phyloP scores from a whole-genome alignment of 2,888 invertebrate species.

The Cryptocheilus praepositus region DNA sequence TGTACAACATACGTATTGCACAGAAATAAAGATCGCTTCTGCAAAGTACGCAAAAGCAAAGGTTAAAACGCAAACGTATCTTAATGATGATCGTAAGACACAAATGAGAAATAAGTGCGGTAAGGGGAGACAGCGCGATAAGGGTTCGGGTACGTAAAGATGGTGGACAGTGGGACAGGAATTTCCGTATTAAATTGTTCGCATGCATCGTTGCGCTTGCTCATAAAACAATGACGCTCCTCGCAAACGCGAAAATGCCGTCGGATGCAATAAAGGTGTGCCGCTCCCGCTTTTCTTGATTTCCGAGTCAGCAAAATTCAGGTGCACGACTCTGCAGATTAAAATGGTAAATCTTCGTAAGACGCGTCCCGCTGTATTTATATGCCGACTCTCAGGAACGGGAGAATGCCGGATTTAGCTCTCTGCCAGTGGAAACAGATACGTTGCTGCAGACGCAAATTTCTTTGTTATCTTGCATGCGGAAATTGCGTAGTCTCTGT shows the following conservation, averaged over 20 bases:
- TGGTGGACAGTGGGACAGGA: background rate
- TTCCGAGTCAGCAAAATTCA: conserved; percentile 19
- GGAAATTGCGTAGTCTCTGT: too few relatives aligned
- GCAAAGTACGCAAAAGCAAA: too few relatives aligned
- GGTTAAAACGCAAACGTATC: too few relatives aligned
- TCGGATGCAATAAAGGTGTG: conserved; percentile 21
- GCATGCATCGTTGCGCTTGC: conserved; percentile 7
- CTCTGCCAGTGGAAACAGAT: too few relatives aligned
- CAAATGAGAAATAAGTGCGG: background rate
- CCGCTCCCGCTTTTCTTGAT: conserved; percentile 6
- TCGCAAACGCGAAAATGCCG: conserved; percentile 12
- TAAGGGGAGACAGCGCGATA: background rate
- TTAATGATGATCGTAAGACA: background rate
- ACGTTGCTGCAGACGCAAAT: too few relatives aligned
- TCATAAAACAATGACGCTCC: conserved; percentile 24
- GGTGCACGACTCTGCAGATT: conserved; percentile 22
- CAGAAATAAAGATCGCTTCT: too few relatives aligned
- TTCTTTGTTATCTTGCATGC: too few relatives aligned
- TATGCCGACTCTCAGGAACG: background rate
- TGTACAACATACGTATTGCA: too few relatives aligned
- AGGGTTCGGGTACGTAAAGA: background rate
- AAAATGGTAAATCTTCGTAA: conserved; percentile 33
- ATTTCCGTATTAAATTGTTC: conserved; percentile 20
- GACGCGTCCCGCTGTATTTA: background rate
- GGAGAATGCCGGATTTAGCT: background rate